These are phyloP conservation scores for Drepana arcuata DNA, from an alignment of 1,140 invertebrate genomes.

Conservation along the genomic window DNA sequence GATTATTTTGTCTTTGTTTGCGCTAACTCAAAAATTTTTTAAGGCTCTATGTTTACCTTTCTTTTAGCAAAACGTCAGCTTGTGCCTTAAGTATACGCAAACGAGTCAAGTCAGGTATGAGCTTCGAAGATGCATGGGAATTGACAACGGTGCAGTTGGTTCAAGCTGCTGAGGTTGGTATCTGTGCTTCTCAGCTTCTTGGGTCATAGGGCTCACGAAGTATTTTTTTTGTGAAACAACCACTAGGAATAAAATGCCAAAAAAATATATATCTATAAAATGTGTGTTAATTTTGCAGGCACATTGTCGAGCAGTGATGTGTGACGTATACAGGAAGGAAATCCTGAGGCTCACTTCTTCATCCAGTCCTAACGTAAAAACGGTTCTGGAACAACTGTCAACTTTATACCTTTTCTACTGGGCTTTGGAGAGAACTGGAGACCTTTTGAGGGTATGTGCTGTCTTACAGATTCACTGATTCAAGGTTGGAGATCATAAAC, in stretches of 20 bases:
- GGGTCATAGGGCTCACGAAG: too few species aligned
- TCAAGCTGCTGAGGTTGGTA: constrained; percentile 78
- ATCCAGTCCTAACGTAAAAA: constrained; percentile 73
- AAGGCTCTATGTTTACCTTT: background rate
- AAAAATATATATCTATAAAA: too few species aligned
- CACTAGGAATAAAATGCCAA: too few species aligned
- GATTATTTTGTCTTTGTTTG: too few species aligned
- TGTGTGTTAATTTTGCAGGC: constrained; percentile 70
- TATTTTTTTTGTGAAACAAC: too few species aligned
- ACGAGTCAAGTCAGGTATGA: constrained; percentile 73
- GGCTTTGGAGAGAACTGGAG: constrained; percentile 80
- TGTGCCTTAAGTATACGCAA: constrained; percentile 77
- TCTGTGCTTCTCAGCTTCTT: too few species aligned
- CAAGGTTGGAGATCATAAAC: too few species aligned
- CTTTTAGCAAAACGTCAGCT: constrained; percentile 76
- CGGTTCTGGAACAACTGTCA: constrained; percentile 79
- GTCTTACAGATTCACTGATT: background rate
- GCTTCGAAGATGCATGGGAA: constrained; percentile 87
- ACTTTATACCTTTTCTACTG: constrained; percentile 84
- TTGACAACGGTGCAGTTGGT: constrained; percentile 83
- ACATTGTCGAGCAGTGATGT: constrained; percentile 83
- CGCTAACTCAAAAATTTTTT: background rate
- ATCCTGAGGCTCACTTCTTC: constrained; percentile 57
- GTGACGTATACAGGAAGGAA: constrained; percentile 76
- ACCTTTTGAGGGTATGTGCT: constrained; percentile 81